Conservation (phyloP, 2,797 vertebrate species). For the Dipus sagitta region DNA sequence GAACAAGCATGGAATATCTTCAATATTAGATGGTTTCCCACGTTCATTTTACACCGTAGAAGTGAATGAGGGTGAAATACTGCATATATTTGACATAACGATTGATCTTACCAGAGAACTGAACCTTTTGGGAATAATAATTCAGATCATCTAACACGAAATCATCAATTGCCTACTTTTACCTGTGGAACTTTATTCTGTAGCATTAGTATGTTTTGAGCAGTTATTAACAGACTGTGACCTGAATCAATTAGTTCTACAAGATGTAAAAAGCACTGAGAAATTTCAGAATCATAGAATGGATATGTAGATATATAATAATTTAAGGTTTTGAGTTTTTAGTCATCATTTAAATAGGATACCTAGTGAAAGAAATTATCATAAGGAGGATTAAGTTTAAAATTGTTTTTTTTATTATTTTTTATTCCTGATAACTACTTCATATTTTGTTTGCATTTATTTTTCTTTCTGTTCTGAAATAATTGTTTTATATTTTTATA, state of each 20-base stretch:
- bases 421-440: background rate
- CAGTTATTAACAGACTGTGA: constrained; percentile 52
- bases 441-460: background rate
- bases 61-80: constrained; percentile 65
- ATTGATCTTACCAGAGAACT: constrained; percentile 78
- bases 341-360: background rate
- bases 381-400: background rate
- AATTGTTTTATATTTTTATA: background rate
- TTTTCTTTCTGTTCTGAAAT: constrained; percentile 19
- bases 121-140: constrained; percentile 74
- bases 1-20: constrained; percentile 45
- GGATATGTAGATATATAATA: background rate
- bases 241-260: constrained; percentile 33
- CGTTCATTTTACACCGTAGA: constrained; percentile 34
- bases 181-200: constrained; percentile 70
- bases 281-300: constrained; percentile 54
- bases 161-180: constrained; percentile 69
- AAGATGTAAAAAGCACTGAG: background rate
- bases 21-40: constrained; percentile 40
- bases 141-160: constrained; percentile 78
- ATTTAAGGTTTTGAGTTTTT: constrained; percentile 23
- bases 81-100: constrained; percentile 78
- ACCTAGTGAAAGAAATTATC: background rate
- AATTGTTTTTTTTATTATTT: background rate
- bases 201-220: constrained; percentile 63